These are phyloP conservation scores for Phaethornis superciliosus DNA, from an alignment of 2,113 vertebrate genomes.

Conservation along the genomic window DNA sequence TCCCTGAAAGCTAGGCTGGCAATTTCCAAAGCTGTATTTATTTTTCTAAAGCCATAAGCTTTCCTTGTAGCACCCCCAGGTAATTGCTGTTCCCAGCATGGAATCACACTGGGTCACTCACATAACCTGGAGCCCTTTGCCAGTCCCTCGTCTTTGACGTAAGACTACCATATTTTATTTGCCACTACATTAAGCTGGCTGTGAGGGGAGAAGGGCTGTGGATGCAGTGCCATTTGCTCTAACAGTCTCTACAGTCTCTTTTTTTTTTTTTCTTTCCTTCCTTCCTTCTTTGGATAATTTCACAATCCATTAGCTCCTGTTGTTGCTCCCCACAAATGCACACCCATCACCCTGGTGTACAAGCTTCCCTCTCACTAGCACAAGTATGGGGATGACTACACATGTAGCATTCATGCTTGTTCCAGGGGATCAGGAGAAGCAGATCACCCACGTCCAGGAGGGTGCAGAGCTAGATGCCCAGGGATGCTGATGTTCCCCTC, in stretches of 20 bases:
- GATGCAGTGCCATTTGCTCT: background rate
- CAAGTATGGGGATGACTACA: background rate
- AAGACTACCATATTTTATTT: background rate
- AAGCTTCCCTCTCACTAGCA: background rate
- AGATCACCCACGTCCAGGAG: rapidly evolving
- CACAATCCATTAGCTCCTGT: slow-evolving; percentile 8
- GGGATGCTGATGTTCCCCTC: background rate
- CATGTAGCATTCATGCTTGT: background rate
- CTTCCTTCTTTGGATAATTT: slow-evolving; percentile 27
- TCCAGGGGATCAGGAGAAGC: rapidly evolving
- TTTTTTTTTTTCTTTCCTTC: background rate
- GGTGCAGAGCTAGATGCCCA: background rate
- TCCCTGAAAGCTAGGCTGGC: background rate
- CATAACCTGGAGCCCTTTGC: background rate
- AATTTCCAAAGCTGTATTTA: background rate
- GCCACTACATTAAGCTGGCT: background rate
- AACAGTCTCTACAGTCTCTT: background rate
- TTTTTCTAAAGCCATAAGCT: background rate
- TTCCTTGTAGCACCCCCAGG: background rate
- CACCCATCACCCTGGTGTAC: background rate
- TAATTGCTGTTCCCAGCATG: background rate
- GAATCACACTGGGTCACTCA: background rate
- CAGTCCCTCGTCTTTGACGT: background rate
- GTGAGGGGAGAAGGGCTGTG: background rate
- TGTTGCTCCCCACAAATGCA: background rate